Percentiles rank a stretch among this genome's conserved stretches.
Evolutionary conservation across 2,113 vertebrate species (phyloP).

Genomic region (Lycaon pictus): DNA sequence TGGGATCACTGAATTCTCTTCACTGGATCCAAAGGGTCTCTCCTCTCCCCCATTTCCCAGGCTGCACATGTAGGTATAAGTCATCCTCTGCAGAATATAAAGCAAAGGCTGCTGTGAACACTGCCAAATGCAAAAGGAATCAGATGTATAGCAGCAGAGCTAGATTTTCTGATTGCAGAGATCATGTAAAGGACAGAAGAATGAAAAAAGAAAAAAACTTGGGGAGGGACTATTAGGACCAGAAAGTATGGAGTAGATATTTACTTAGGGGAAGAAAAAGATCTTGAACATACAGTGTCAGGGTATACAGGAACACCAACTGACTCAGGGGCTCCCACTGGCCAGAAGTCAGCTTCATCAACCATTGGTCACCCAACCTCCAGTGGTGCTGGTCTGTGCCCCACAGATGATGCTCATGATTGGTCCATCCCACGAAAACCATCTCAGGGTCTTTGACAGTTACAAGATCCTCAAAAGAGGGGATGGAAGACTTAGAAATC

Average conservation of each 20-base stretch:
- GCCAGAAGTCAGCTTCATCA: neutral
- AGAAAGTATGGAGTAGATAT: neutral
- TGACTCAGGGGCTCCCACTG: rapidly evolving
- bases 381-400: neutral
- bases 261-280: neutral
- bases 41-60: neutral
- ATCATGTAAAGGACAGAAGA: neutral
- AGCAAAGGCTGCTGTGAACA: neutral
- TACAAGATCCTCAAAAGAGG: neutral
- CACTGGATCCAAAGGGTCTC: neutral
- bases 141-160: neutral
- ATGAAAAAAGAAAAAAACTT: neutral
- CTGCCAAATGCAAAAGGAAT: neutral
- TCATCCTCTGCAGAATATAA: neutral
- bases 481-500: neutral
- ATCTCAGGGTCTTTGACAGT: neutral
- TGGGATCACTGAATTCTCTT: slow-evolving; percentile 9
- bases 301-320: neutral
- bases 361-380: neutral
- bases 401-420: neutral
- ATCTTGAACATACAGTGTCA: neutral
- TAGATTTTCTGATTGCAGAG: neutral
- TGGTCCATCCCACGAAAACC: neutral
- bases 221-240: neutral
- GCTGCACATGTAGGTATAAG: neutral